Evolutionary conservation across 2,797 vertebrate genomes (phyloP).

Genomic region (Adelosebastes latens): DNA sequence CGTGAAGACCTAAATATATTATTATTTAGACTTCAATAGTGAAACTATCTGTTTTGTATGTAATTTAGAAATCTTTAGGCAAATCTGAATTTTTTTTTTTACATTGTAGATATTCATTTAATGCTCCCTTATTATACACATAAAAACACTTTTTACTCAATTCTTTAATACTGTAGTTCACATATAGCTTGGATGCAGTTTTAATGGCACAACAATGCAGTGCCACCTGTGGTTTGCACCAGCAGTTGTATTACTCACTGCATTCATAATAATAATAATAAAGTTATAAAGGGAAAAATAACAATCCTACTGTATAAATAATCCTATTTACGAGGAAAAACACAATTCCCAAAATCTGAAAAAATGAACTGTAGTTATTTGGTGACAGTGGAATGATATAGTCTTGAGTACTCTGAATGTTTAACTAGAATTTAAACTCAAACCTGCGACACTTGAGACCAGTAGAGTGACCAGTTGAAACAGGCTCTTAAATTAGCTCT

Average conservation of each 20-base stretch:
- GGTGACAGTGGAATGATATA: too few species aligned
- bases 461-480: neutral
- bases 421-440: neutral
- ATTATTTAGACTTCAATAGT: neutral
- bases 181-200: neutral
- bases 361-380: neutral
- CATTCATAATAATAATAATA: neutral
- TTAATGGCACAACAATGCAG: neutral
- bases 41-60: neutral
- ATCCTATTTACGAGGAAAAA: neutral
- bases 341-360: neutral
- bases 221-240: neutral
- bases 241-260: neutral
- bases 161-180: neutral
- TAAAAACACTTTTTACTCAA: neutral
- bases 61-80: neutral
- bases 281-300: neutral
- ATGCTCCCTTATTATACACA: neutral
- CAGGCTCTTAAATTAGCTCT: constrained; percentile 50
- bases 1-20: neutral
- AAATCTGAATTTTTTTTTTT: neutral
- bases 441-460: neutral
- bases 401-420: neutral
- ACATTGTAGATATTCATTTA: neutral
- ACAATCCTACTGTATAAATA: neutral